Percentiles rank a stretch among this genome's conserved stretches.
These are phyloP conservation scores for Nomada fucata DNA, from an alignment of 2,888 invertebrate genomes.

Conservation along the genomic window DNA sequence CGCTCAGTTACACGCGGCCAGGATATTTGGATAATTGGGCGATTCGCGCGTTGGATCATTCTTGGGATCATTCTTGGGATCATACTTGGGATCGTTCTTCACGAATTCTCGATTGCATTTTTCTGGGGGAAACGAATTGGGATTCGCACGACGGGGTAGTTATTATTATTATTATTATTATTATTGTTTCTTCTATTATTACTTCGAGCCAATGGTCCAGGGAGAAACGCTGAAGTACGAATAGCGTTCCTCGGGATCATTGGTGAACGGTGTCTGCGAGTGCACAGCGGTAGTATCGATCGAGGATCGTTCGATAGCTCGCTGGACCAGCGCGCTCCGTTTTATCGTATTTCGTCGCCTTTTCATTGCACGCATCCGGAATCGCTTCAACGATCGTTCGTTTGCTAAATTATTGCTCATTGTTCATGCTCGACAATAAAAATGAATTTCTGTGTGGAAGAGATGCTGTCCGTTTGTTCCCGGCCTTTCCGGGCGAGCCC, in stretches of 20 bases:
- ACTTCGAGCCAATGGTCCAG: slow-evolving; percentile 3
- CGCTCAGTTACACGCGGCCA: slow-evolving; percentile 2
- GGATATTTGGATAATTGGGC: too few relatives aligned
- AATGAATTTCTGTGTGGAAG: slow-evolving; percentile 27
- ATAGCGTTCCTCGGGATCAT: slow-evolving; percentile 23
- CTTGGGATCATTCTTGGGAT: slow-evolving; percentile 13
- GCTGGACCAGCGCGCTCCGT: slow-evolving; percentile 1
- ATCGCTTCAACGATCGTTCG: slow-evolving; percentile 30
- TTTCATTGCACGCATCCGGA: slow-evolving; percentile 24
- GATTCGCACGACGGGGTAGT: not conserved
- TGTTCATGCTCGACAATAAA: slow-evolving; percentile 46
- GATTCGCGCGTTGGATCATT: not conserved
- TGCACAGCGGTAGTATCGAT: slow-evolving; percentile 42
- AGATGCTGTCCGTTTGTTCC: too few relatives aligned
- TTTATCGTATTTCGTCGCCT: slow-evolving; percentile 32
- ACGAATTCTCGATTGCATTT: too few relatives aligned
- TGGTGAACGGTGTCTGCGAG: slow-evolving; percentile 31
- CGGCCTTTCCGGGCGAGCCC: too few relatives aligned
- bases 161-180: too few relatives aligned
- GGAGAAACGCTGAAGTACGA: not conserved
- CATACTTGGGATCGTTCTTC: not conserved
- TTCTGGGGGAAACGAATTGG: slow-evolving; percentile 7
- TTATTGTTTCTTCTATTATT: too few relatives aligned
- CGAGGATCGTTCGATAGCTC: slow-evolving; percentile 50
- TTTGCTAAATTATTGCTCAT: slow-evolving; percentile 62